phyloP scores from a whole-genome alignment of 2,797 vertebrate species.

The Mormyrus hasselquistii region DNA sequence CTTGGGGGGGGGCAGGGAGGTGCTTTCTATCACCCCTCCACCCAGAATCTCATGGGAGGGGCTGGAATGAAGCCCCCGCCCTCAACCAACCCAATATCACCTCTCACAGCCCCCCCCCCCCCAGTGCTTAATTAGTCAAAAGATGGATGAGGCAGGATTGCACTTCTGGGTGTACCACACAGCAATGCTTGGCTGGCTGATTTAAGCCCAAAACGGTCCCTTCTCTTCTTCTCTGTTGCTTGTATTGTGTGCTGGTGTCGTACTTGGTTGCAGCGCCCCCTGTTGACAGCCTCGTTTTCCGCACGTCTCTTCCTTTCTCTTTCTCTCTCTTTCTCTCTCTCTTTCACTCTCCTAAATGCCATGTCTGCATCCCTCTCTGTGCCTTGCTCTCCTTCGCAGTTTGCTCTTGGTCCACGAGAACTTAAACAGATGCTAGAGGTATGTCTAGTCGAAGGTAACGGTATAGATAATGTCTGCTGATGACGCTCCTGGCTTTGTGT shows the following conservation, averaged over 20 bases:
- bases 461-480: background rate
- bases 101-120: background rate
- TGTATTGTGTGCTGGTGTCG: background rate
- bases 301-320: constrained; percentile 31
- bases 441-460: constrained; percentile 47
- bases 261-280: constrained; percentile 6
- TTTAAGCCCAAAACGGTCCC: background rate
- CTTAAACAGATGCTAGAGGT: constrained; percentile 72
- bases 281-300: constrained; percentile 20
- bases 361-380: constrained; percentile 57
- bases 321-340: constrained; percentile 30
- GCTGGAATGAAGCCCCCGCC: background rate
- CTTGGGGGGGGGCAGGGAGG: background rate
- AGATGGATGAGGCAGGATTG: background rate
- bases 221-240: background rate
- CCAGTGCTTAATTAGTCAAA: background rate
- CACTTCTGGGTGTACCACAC: background rate
- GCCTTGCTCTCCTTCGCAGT: constrained; percentile 57
- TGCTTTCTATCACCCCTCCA: background rate
- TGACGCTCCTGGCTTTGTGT: background rate
- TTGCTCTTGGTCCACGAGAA: constrained; percentile 59
- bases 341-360: constrained; percentile 38
- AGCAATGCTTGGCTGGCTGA: background rate
- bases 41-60: background rate
- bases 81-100: too few species aligned